phyloP scores from a whole-genome alignment of 2,797 vertebrate genomes.

The Bradypodion ventrale region DNA sequence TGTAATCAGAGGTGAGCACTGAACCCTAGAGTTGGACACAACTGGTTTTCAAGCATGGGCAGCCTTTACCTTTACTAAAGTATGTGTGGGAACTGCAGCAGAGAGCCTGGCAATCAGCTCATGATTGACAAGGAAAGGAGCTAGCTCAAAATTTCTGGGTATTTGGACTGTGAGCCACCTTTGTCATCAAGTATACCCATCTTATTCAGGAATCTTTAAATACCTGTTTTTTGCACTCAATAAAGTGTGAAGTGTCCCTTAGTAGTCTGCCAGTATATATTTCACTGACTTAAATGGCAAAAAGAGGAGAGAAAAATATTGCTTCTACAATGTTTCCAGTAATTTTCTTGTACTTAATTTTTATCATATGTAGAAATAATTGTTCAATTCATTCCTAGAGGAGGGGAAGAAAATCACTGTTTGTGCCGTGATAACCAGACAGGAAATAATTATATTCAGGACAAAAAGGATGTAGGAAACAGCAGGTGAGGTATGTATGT shows the following conservation, averaged over 20 bases:
- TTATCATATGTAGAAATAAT: constrained; percentile 6
- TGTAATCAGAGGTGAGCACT: too few relatives aligned
- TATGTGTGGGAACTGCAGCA: too few relatives aligned
- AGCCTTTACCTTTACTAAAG: too few relatives aligned
- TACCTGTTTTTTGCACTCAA: not conserved
- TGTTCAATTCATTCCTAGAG: not conserved
- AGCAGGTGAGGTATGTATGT: not conserved
- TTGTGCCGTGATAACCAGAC: constrained; percentile 1
- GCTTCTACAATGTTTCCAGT: not conserved
- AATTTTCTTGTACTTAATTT: not conserved
- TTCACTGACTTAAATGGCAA: not conserved
- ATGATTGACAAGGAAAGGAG: too few relatives aligned
- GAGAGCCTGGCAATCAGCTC: too few relatives aligned
- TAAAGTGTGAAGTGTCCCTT: not conserved
- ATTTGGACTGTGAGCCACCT: too few relatives aligned
- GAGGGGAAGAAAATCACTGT: not conserved
- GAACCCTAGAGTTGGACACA: too few relatives aligned
- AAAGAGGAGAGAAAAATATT: not conserved
- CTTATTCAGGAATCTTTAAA: not conserved
- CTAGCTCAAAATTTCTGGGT: too few relatives aligned
- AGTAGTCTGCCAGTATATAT: not conserved
- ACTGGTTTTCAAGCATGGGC: too few relatives aligned
- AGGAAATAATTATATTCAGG: constrained; percentile 2
- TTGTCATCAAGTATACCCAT: too few relatives aligned
- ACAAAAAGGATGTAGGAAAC: rapidly evolving